Percentiles rank a stretch among this genome's conserved stretches.
Conservation (phyloP, 1,140 invertebrate species). For the Vanessa tameamea region DNA sequence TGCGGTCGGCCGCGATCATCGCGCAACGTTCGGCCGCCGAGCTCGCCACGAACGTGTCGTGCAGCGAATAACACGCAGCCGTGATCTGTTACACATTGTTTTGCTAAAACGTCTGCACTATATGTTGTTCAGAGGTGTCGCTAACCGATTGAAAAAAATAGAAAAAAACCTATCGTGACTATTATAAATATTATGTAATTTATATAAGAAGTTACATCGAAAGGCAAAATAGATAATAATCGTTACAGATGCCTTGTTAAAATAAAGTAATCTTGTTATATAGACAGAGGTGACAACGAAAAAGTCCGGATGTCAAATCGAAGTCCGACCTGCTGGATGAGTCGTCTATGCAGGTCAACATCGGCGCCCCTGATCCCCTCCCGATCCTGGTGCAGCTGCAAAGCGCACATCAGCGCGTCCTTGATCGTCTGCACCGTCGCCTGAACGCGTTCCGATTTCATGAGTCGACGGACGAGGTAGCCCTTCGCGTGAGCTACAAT, state of each 20-base stretch:
- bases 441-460: slow-evolving; percentile 90
- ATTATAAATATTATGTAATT: no score
- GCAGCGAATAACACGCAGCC: slow-evolving; percentile 83
- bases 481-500: slow-evolving; percentile 90
- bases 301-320: background rate
- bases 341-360: slow-evolving; percentile 83
- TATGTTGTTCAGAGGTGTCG: background rate
- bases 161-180: no score
- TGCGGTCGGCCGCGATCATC: slow-evolving; percentile 76
- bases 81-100: slow-evolving; percentile 75
- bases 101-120: background rate
- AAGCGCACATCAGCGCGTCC: slow-evolving; percentile 87
- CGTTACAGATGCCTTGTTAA: no score
- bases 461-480: slow-evolving; percentile 88
- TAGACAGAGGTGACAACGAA: no score
- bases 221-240: no score
- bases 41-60: slow-evolving; percentile 82
- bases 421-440: slow-evolving; percentile 89
- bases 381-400: slow-evolving; percentile 86
- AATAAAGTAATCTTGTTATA: no score
- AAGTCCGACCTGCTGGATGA: slow-evolving; percentile 83
- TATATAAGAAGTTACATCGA: no score
- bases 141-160: background rate
- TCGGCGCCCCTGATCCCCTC: slow-evolving; percentile 82
- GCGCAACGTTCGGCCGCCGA: slow-evolving; percentile 81